Base-by-base conservation (phyloP, 2,888 invertebrate genomes). In the Fragum sueziense region DNA sequence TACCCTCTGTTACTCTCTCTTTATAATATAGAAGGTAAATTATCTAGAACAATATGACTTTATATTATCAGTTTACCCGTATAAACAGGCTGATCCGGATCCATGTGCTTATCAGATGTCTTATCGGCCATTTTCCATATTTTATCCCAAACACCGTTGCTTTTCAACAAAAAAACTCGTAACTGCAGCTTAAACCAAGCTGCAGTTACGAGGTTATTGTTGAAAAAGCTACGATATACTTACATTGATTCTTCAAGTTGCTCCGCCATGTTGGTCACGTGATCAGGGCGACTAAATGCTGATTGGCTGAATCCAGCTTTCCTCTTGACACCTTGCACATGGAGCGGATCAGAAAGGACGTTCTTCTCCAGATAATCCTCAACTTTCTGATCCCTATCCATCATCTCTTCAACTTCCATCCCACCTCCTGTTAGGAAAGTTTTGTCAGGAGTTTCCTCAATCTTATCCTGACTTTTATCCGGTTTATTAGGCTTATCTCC, bases 181-280 rank as follows among this genome's bases (percentile, higher is more conserved):
- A n/a, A n/a, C n/a, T n/a, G n/a, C n/a, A n/a, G n/a, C n/a, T n/a
- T n/a, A n/a, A n/a, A n/a, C n/a, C n/a, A n/a, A n/a, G n/a, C n/a
- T n/a, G n/a, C n/a, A n/a, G n/a, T n/a, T n/a, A n/a, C n/a, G n/a
- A n/a, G n/a, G n/a, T n/a, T n/a, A n/a, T n/a, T n/a, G n/a, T n/a
- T n/a, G n/a, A n/a, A n/a, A n/a, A n/a, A n/a, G n/a, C n/a, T n/a
- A n/a, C n/a, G n/a, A n/a, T n/a, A n/a, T 54, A 70, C 76, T 70
- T 62, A 81, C 81, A 74, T 77, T 68, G 81, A 81, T 14, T 77
- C 71, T 34, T 54, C 69, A 9, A 81, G 68, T 41, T 81, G 75
- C 11, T 61, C 20, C 27, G 77, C 59, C 74, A 81, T 81, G 54
- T 25, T 78, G 3, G 74, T 74, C 34, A 59, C 37, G 59, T 37